Percentiles rank a stretch among this genome's conserved stretches.
These are phyloP conservation scores for Anticlea derivata DNA, from an alignment of 2,888 invertebrate species.

Conservation along the genomic window DNA sequence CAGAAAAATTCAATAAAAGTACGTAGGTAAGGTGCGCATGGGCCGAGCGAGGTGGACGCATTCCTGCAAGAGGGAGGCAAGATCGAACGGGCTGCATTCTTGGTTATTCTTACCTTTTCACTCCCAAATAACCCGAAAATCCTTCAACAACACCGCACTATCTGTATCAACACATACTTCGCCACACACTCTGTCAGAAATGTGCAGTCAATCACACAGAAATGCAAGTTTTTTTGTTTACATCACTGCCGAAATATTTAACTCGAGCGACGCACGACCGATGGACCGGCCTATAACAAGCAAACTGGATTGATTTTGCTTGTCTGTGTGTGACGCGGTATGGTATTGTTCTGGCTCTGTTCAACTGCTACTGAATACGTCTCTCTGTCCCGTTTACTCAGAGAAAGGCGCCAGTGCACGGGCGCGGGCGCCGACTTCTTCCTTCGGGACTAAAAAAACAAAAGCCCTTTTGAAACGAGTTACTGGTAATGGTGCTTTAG, in stretches of 20 bases:
- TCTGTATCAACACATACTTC: conserved; percentile 59
- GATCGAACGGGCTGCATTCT: conserved; percentile 77
- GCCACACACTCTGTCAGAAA: conserved; percentile 54
- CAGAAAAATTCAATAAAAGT: conserved; percentile 57
- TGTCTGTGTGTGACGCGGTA: conserved; percentile 69
- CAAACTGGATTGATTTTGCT: conserved; percentile 72
- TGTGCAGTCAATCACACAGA: conserved; percentile 53
- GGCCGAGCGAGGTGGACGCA: conserved; percentile 72
- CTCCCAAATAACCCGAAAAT: conserved; percentile 47
- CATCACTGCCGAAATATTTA: conserved; percentile 65
- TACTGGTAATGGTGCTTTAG: conserved; percentile 69
- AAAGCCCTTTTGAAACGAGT: conserved; percentile 78
- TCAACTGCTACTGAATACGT: conserved; percentile 37
- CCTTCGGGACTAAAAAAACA: conserved; percentile 79
- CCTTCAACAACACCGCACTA: conserved; percentile 39
- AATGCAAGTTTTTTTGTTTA: conserved; percentile 65
- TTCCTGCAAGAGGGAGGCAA: conserved; percentile 78
- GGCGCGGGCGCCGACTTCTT: conserved; percentile 77
- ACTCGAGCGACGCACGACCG: conserved; percentile 60
- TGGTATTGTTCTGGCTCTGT: conserved; percentile 69
- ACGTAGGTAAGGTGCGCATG: conserved; percentile 74
- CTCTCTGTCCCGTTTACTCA: conserved; percentile 53
- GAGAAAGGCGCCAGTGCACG: conserved; percentile 79
- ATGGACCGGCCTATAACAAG: conserved; percentile 66
- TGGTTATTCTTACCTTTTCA: conserved; percentile 73